Base-by-base conservation (phyloP, 2,797 vertebrate genomes). In the Coracias cyanogaster region DNA sequence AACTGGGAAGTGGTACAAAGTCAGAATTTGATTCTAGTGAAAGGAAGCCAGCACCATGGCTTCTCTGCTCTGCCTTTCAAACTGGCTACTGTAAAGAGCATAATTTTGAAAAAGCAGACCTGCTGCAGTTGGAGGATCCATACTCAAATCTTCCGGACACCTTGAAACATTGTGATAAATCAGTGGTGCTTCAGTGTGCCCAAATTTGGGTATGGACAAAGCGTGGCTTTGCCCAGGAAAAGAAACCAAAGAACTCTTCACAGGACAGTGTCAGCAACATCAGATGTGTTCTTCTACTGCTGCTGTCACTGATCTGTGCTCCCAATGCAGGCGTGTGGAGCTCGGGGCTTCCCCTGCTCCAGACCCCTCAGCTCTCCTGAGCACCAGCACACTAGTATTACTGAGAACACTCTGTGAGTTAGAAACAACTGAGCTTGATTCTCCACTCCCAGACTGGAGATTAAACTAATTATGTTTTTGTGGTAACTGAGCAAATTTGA, bases 351-450 rank as follows among this genome's bases (percentile, higher is more conserved):
- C 37, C 9, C 18, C 69, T 66, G 69, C 43, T 33, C 49, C 58
- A 51, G 52, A 51, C 10, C 9, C n/a, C 46, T 18, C 66, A 33
- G 69, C 52, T 33, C 21, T 43, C 64, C 65, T 43, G 35, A 33
- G 46, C 24, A 43, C n/a, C 67, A 51, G n/a, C 46, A 31, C 39
- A 24, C 7, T 20, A 14, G 16, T 7, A 9, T 35, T 49, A 12
- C 62, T 0, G 0, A 43, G 55, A 17, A 48, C 33, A 48, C 31
- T 18, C 0, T 1, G 0, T 1, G 15, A 65, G 21, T 52, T 43
- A 76, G 65, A 58, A 49, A 84, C 10, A 12, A 3, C 43, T 6
- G 39, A 85, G n/a, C 48, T 51, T 2, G 0, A n/a, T 17, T 24
- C 26, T 80, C 39, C 5, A 2, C 19, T 73, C 55, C 19, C 64